These are phyloP conservation scores for Telmatochromis brachygnathus DNA, from an alignment of 2,113 vertebrate genomes.

Conservation along the genomic window DNA sequence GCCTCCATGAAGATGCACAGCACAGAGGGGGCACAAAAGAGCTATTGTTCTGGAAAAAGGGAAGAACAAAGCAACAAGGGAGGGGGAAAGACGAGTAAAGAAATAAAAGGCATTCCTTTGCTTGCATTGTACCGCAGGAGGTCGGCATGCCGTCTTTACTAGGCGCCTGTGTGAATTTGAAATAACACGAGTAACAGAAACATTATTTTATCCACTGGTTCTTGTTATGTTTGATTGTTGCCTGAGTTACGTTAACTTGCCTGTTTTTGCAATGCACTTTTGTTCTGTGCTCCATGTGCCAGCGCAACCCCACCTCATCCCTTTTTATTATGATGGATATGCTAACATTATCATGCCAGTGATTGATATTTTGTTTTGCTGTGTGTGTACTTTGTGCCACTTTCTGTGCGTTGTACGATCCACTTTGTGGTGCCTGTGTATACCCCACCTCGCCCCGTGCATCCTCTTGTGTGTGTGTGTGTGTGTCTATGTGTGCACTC, in stretches of 20 bases:
- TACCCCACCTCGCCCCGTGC: background rate
- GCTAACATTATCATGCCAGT: slow-evolving; percentile 43
- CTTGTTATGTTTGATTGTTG: slow-evolving; percentile 23
- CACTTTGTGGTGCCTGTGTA: background rate
- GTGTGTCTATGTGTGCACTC: slow-evolving; percentile 43
- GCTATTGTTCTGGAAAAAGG: slow-evolving; percentile 47
- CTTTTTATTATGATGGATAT: background rate
- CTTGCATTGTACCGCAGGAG: slow-evolving; percentile 35
- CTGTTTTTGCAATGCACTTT: slow-evolving; percentile 25
- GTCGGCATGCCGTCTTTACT: slow-evolving; percentile 40
- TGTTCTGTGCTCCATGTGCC: slow-evolving; percentile 19
- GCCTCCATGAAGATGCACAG: slow-evolving; percentile 15
- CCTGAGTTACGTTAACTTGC: slow-evolving; percentile 49
- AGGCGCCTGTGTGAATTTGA: slow-evolving; percentile 37
- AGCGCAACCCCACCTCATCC: background rate
- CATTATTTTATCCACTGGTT: slow-evolving; percentile 17
- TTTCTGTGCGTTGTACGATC: background rate
- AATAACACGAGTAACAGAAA: slow-evolving; percentile 48
- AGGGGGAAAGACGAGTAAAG: background rate
- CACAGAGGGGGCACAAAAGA: slow-evolving; percentile 30
- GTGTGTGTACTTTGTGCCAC: slow-evolving; percentile 7
- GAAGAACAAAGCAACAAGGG: background rate
- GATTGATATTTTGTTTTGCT: slow-evolving; percentile 10
- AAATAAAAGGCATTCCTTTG: slow-evolving; percentile 23
- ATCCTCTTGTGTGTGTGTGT: slow-evolving; percentile 31